Conservation (phyloP, 2,888 invertebrate genomes). For the Masnerella sp. region DNA sequence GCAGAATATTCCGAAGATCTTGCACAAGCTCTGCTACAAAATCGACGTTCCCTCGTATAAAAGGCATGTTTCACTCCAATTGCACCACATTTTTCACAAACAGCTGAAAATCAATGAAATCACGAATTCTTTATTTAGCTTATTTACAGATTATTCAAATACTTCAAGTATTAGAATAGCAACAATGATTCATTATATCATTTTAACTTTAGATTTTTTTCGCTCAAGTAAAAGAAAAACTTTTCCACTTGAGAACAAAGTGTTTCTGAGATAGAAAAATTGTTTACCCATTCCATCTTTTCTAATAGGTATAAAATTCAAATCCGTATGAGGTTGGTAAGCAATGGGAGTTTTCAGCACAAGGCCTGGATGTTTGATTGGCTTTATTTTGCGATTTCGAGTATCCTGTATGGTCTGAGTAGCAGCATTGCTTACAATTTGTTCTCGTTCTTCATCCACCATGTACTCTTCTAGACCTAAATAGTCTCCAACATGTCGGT, state of each 20-base stretch:
- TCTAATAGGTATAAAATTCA: constrained; percentile 91
- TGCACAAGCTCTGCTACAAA: constrained; percentile 90
- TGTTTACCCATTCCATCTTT: constrained; percentile 92
- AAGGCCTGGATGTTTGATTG: constrained; percentile 85
- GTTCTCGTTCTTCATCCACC: constrained; percentile 78
- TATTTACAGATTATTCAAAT: no score
- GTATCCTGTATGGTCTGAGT: constrained; percentile 80
- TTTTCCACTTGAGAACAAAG: no score
- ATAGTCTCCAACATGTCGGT: constrained; percentile 75
- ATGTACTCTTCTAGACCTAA: constrained; percentile 77
- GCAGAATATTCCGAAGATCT: constrained; percentile 77
- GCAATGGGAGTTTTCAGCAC: constrained; percentile 88
- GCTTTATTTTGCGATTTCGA: constrained; percentile 83
- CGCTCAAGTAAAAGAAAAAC: no score
- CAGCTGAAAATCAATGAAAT: constrained; percentile 80
- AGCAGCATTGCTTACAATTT: constrained; percentile 79
- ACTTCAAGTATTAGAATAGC: no score
- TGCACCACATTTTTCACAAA: constrained; percentile 90
- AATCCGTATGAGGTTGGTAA: constrained; percentile 88
- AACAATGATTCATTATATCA: no score
- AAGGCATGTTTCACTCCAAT: constrained; percentile 92
- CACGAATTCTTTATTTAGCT: no score
- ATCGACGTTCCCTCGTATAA: constrained; percentile 89
- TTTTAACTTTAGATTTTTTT: no score
- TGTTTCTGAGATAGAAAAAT: no score